phyloP scores from a whole-genome alignment of 2,113 vertebrate genomes.

The Danio rerio region GRCz12tu NC_133191.1:43600001-43600500 shows the following conservation, averaged over 20 bases:
- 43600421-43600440: constrained; percentile 44
- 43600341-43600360: background rate
- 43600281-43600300: background rate
- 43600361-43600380: constrained; percentile 45
- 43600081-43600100: too few relatives aligned
- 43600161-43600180: too few relatives aligned
- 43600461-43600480: constrained; percentile 43
- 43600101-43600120: too few relatives aligned
- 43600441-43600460: constrained; percentile 26
- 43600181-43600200: too few relatives aligned
- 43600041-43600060: too few relatives aligned
- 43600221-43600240: background rate
- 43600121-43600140: too few relatives aligned
- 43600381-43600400: constrained; percentile 66
- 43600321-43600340: constrained; percentile 3
- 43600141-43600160: too few relatives aligned
- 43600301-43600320: background rate
- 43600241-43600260: constrained; percentile 31
- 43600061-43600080: too few relatives aligned
- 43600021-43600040: too few relatives aligned
- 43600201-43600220: too few relatives aligned
- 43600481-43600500: background rate
- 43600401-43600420: constrained; percentile 59
- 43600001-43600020: too few relatives aligned
- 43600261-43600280: constrained; percentile 17